Conservation (phyloP, 1,140 invertebrate genomes). For the Solen grandis region DNA sequence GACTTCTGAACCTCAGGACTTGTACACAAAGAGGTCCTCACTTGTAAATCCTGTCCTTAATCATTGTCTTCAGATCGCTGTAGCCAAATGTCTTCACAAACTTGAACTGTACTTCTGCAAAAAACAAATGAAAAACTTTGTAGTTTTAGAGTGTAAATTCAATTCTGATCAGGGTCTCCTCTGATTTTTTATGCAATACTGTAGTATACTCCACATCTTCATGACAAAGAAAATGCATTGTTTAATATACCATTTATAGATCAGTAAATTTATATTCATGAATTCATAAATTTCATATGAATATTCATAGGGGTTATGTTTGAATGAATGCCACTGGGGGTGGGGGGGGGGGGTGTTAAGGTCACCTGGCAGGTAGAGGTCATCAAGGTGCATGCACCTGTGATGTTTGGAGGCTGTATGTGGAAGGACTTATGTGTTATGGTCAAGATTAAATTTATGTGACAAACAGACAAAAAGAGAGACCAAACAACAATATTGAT, state of each 20-base stretch:
- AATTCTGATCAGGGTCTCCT: neutral
- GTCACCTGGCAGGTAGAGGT: no score
- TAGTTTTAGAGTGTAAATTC: conserved; percentile 1
- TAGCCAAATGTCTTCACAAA: conserved; percentile 46
- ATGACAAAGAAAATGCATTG: neutral
- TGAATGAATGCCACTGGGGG: no score
- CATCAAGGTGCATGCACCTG: no score
- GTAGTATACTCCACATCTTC: neutral
- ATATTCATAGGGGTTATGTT: neutral
- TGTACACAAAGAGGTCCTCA: neutral
- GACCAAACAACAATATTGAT: no score
- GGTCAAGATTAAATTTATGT: no score
- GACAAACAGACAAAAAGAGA: no score
- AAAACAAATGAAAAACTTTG: conserved; percentile 12
- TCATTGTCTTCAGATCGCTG: conserved; percentile 20
- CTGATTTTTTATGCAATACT: neutral
- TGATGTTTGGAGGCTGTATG: no score
- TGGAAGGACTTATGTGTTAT: no score
- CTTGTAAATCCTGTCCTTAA: conserved; percentile 40
- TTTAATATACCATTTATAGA: neutral
- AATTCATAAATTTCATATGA: neutral
- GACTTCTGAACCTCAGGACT: no score
- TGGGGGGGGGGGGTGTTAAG: no score
- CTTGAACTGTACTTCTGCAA: conserved; percentile 47
- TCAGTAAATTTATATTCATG: neutral